Percentiles rank a stretch among this genome's conserved stretches.
phyloP scores from a whole-genome alignment of 1,140 invertebrate species.

The Drosophila pseudoobscura region DNA sequence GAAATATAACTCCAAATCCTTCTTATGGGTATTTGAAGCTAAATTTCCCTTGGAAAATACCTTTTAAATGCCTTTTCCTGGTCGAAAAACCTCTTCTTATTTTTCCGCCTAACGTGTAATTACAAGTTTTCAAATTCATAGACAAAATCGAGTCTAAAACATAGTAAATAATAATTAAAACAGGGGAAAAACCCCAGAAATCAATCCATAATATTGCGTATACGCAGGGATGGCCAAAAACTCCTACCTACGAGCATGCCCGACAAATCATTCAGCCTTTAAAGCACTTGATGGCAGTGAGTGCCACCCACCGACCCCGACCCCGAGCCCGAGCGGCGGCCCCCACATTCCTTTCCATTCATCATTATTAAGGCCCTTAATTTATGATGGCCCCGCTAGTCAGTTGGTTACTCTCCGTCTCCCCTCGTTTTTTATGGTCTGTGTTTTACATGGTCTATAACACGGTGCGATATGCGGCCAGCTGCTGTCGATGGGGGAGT shows the following conservation, averaged over 20 bases:
- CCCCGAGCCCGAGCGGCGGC: background rate
- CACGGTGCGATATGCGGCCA: constrained; percentile 64
- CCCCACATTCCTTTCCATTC: constrained; percentile 52
- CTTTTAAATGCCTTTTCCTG: too few relatives aligned
- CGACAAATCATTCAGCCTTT: constrained; percentile 42
- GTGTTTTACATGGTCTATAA: constrained; percentile 80
- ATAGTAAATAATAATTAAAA: constrained; percentile 38
- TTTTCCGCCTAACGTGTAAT: background rate
- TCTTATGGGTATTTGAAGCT: too few relatives aligned
- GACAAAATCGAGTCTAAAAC: constrained; percentile 17
- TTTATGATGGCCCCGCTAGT: constrained; percentile 64
- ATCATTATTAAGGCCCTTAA: constrained; percentile 79
- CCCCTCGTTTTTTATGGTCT: constrained; percentile 64
- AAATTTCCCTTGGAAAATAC: too few relatives aligned
- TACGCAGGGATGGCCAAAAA: constrained; percentile 9
- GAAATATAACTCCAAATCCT: too few relatives aligned
- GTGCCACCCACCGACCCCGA: background rate
- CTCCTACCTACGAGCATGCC: background rate
- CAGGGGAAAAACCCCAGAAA: background rate
- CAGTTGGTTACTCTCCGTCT: constrained; percentile 42
- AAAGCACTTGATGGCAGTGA: constrained; percentile 34
- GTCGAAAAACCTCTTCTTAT: too few relatives aligned
- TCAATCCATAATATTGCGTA: constrained; percentile 18
- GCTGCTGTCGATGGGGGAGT: constrained; percentile 43
- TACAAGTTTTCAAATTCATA: constrained; percentile 18